Evolutionary conservation across 2,797 vertebrate genomes (phyloP).

Genomic region (Cercopithecus neglectus): DNA sequence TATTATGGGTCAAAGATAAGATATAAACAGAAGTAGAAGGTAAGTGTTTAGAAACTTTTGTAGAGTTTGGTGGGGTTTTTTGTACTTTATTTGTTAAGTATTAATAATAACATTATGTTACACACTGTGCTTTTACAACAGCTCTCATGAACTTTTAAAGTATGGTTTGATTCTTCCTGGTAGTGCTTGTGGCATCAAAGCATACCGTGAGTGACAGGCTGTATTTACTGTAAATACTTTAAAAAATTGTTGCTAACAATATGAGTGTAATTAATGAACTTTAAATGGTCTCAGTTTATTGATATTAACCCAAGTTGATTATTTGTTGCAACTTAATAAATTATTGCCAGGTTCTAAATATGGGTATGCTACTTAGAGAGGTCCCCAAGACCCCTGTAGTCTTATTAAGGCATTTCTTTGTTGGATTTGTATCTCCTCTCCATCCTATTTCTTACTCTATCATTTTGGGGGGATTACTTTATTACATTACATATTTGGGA

Average conservation of each 20-base stretch:
- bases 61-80: neutral
- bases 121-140: neutral
- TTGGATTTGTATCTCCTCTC: neutral
- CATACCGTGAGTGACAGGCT: constrained; percentile 13
- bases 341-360: constrained; percentile 11
- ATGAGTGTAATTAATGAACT: constrained; percentile 33
- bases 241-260: constrained; percentile 32
- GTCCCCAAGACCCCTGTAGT: accelerated
- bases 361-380: neutral
- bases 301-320: neutral
- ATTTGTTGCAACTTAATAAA: constrained; percentile 13
- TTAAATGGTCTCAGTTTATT: neutral
- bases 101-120: neutral
- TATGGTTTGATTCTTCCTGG: neutral
- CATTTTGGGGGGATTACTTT: neutral
- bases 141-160: neutral
- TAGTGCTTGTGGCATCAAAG: neutral
- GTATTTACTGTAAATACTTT: constrained; percentile 42
- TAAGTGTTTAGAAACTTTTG: neutral
- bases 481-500: neutral
- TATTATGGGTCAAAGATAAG: neutral
- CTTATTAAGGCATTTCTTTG: neutral
- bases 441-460: neutral
- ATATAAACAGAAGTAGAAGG: neutral
- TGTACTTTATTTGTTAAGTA: neutral